These are phyloP conservation scores for Pimpla rufipes DNA, from an alignment of 2,888 invertebrate genomes.

Conservation along the genomic window DNA sequence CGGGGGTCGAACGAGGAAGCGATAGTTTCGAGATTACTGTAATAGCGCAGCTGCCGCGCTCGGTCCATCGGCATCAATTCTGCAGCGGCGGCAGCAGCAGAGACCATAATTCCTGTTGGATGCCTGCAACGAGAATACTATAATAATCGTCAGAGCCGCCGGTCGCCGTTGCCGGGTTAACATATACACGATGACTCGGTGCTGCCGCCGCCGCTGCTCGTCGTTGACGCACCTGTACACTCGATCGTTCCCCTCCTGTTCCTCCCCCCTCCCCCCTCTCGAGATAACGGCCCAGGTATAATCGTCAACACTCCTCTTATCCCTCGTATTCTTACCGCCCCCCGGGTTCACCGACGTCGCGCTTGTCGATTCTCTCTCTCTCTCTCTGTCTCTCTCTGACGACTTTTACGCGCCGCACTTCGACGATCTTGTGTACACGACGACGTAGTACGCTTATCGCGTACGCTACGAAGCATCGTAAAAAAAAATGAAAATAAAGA, in stretches of 20 bases:
- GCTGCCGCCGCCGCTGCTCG: neutral
- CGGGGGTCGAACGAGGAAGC: neutral
- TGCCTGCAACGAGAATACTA: constrained; percentile 1
- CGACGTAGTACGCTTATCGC: constrained; percentile 44
- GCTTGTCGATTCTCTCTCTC: neutral
- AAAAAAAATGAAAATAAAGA: neutral
- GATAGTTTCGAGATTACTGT: constrained; percentile 1
- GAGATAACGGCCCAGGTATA: constrained; percentile 60
- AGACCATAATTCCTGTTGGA: constrained; percentile 13
- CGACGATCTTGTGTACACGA: constrained; percentile 46
- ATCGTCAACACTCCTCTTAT: constrained; percentile 42
- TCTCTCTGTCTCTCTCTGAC: constrained; percentile 23
- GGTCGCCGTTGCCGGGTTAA: neutral
- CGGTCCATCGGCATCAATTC: neutral
- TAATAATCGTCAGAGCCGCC: constrained; percentile 24
- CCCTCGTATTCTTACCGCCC: constrained; percentile 29
- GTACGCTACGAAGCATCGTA: constrained; percentile 21
- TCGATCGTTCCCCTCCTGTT: constrained; percentile 13
- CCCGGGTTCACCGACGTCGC: constrained; percentile 50
- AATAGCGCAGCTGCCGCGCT: constrained; percentile 4
- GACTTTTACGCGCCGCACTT: constrained; percentile 47
- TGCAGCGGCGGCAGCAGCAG: neutral
- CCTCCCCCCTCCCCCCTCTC: constrained; percentile 19
- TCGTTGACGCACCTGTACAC: constrained; percentile 56
- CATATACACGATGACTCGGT: constrained; percentile 32